Evolutionary conservation across 2,797 vertebrate genomes (phyloP), one percentile per base, ranked within the genome.

Genomic region (Pitangus sulphuratus): DNA sequence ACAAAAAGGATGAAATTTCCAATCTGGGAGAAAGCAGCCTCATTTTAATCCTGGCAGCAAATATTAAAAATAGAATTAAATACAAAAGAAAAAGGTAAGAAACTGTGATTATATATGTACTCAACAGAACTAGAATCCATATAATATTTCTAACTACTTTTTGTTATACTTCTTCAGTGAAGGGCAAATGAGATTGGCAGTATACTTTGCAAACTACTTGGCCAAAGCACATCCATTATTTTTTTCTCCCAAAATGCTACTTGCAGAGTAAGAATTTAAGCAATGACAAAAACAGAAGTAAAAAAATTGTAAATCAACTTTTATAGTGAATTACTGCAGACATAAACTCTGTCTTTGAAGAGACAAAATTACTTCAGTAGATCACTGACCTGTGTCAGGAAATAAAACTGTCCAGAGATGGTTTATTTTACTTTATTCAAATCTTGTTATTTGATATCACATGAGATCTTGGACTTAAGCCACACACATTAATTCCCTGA

Each of bases 21-120:
- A 66, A 3, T 80, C 0, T 74, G 26, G 37, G 26, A 82, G 30
- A 85, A 94, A 77, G 24, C 0, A 0, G 12, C 9, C 21, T 60
- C 28, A 50, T 85, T 90, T 70, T 91, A 94, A 83, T 77, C 40
- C 71, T 71, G 25, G 6, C 8, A 80, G 57, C 19, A 93, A 94
- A 86, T 75, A 86, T 77, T 82, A 77, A 90, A 87, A 86, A 72
- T 44, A 58, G 5, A 80, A 87, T 84, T 85, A 70, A 87, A 93
- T 33, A 14, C 1, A 26, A 45, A 81, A 68, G 18, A 16, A 74
- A 79, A 40, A 65, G 40, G 1, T 24, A 77, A 22, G 25, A 74
- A 83, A 89, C 84, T 80, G 14, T 82, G 51, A 58, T 82, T 84
- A 62, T 61, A 28, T 56, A 25, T 40, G 8, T 70, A 72, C 24